Evolutionary conservation across 2,113 vertebrate species (phyloP).

Genomic region (Ciconia stormi): DNA sequence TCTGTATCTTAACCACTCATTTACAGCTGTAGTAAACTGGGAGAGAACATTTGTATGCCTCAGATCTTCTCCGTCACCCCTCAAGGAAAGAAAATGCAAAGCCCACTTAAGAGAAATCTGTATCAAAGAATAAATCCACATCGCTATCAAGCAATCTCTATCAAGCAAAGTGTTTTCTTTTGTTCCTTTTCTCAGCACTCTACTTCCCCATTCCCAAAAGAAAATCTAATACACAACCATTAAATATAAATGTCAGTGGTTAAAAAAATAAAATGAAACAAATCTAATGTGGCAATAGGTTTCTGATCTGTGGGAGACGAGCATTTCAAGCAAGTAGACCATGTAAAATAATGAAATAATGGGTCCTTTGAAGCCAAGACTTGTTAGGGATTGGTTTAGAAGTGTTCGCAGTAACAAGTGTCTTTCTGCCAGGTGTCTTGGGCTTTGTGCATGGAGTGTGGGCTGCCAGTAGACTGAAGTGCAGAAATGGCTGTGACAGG

Average conservation of each 20-base stretch:
- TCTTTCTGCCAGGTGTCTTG: neutral
- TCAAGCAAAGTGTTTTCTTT: neutral
- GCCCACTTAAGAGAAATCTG: neutral
- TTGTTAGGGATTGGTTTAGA: neutral
- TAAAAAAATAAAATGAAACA: neutral
- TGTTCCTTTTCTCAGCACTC: neutral
- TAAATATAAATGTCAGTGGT: neutral
- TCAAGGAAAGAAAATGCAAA: neutral
- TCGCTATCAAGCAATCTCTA: neutral
- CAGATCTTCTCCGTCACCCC: neutral
- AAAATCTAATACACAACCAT: neutral
- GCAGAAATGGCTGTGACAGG: neutral
- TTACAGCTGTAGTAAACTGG: conserved; percentile 48
- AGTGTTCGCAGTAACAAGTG: neutral
- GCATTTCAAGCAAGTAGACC: neutral
- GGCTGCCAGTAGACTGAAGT: neutral
- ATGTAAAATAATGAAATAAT: neutral
- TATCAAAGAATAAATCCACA: neutral
- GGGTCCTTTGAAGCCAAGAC: neutral
- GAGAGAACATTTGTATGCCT: conserved; percentile 3
- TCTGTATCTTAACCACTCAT: conserved; percentile 8
- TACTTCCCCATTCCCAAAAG: neutral
- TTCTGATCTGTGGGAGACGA: neutral
- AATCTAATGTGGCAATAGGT: neutral
- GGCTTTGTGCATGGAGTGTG: neutral